A percentile compares a stretch with the other conserved stretches of the same genome.
phyloP scores from a whole-genome alignment of 37 sponge, comb jelly and placozoan genomes.

The Aphrocallistes beatrix region DNA sequence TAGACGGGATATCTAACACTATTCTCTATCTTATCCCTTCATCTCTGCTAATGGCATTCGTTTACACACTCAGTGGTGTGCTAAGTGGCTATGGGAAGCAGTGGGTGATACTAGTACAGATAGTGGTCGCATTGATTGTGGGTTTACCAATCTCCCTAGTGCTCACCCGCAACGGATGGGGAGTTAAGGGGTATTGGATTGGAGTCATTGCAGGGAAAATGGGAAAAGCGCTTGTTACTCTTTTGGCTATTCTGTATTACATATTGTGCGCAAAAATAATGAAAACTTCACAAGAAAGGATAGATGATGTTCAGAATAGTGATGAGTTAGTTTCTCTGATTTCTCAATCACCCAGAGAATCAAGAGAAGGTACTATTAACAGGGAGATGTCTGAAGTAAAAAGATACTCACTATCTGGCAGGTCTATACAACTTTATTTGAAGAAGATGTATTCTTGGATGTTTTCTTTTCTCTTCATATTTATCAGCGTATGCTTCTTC shows the following conservation, averaged over 20 bases:
- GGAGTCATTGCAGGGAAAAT: neutral
- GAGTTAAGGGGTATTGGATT: neutral
- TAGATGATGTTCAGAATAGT: neutral
- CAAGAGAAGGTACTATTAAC: neutral
- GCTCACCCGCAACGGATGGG: neutral
- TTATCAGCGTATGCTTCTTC: neutral
- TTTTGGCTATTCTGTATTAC: neutral
- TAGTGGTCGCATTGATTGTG: neutral
- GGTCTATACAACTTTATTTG: neutral
- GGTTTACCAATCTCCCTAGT: neutral
- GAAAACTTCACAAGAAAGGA: neutral
- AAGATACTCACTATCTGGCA: neutral
- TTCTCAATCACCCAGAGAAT: neutral
- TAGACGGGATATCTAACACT: neutral
- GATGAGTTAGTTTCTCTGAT: neutral
- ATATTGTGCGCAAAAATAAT: neutral
- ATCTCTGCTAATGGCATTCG: neutral
- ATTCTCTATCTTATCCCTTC: neutral
- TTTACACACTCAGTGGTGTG: neutral
- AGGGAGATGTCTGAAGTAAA: neutral
- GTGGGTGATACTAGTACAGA: neutral
- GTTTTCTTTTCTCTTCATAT: neutral
- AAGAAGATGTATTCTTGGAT: neutral
- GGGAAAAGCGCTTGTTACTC: neutral
- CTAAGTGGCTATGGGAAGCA: slow-evolving; percentile 4